Evolutionary conservation across 1,140 invertebrate species (phyloP).

Genomic region (Saccostrea cuccullata): DNA sequence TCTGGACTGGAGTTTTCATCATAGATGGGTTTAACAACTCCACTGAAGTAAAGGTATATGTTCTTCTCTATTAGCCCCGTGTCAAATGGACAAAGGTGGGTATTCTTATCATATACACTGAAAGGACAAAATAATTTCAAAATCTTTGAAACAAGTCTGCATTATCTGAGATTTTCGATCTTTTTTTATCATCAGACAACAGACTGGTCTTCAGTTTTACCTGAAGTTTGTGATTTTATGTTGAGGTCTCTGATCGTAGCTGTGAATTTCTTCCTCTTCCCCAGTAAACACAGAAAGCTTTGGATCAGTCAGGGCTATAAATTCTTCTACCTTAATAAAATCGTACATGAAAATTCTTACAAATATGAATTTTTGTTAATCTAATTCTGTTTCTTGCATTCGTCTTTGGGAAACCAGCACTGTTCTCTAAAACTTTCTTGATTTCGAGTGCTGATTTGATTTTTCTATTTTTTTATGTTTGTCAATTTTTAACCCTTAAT

Average conservation of each 20-base stretch:
- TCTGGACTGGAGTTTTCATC: slow-evolving; percentile 85
- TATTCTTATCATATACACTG: slow-evolving; percentile 89
- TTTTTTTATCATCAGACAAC: background rate
- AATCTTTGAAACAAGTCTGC: background rate
- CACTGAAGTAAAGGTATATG: slow-evolving; percentile 87
- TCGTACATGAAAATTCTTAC: too few species aligned
- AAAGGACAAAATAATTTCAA: slow-evolving; percentile 70
- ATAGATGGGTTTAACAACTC: slow-evolving; percentile 90
- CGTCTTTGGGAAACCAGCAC: too few species aligned
- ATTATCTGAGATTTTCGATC: background rate
- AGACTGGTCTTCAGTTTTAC: slow-evolving; percentile 61
- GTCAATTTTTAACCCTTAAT: background rate
- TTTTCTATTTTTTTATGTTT: too few species aligned
- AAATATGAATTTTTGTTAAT: too few species aligned
- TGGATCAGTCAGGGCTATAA: slow-evolving; percentile 87
- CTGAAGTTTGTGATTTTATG: slow-evolving; percentile 84
- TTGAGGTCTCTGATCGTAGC: slow-evolving; percentile 81
- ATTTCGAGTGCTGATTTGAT: too few species aligned
- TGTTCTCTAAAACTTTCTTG: too few species aligned
- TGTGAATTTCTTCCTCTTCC: slow-evolving; percentile 78
- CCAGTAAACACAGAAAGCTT: slow-evolving; percentile 86
- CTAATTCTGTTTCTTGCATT: too few species aligned
- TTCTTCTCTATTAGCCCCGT: slow-evolving; percentile 89
- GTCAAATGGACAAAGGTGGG: slow-evolving; percentile 90
- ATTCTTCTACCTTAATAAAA: slow-evolving; percentile 81